Evolutionary conservation across 2,888 invertebrate genomes (phyloP).

Genomic region (Alcis repandata): DNA sequence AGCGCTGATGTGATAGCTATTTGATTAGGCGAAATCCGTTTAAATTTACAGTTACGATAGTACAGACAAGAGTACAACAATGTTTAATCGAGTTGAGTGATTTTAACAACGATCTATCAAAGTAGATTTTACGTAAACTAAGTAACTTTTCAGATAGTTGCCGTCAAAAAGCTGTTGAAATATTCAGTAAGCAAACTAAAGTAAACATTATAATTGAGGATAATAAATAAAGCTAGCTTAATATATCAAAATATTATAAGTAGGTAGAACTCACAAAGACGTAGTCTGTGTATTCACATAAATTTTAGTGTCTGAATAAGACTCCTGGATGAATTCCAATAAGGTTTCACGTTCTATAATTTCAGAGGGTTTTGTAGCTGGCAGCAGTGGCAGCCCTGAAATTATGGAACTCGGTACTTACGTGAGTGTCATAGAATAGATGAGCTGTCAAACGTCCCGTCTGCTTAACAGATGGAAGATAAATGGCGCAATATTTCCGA

Average conservation of each 20-base stretch:
- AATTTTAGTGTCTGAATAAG: conserved; percentile 25
- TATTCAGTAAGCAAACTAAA: no score
- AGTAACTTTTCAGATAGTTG: no score
- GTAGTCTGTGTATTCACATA: conserved; percentile 12
- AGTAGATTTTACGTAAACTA: no score
- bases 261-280: conserved; percentile 11
- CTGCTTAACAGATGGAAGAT: conserved; percentile 26
- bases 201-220: not conserved
- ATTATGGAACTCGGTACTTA: conserved; percentile 16
- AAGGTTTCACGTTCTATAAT: conserved; percentile 22
- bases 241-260: not conserved
- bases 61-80: no score
- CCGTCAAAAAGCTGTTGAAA: no score
- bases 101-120: no score
- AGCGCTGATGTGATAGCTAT: not conserved
- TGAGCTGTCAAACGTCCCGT: conserved; percentile 18
- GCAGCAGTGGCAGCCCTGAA: conserved; percentile 16
- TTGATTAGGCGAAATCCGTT: not conserved
- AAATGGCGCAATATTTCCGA: conserved; percentile 23
- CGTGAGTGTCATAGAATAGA: conserved; percentile 25
- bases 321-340: conserved; percentile 31
- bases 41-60: not conserved
- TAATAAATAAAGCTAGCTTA: not conserved
- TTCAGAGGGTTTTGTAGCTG: no score
- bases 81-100: no score